Base-by-base conservation (phyloP, 2,888 invertebrate species). In the Liopterus haemorrhoidalis region DNA sequence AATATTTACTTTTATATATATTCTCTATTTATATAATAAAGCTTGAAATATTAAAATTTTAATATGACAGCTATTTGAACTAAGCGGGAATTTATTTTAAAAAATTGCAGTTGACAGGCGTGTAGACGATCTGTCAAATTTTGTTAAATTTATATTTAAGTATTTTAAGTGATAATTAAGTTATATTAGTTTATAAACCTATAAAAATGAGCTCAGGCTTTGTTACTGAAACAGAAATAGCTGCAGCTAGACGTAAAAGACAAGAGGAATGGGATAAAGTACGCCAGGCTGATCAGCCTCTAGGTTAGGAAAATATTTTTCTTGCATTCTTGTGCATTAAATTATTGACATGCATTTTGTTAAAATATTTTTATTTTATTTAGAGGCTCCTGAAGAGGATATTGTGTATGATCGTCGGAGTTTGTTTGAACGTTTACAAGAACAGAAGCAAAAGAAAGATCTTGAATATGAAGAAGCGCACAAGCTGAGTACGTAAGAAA, bases 241-340 rank as follows among this genome's bases (percentile, higher is more conserved):
- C 85, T 28, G 93, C 93, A 60, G 81, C 82, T 24, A 77, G 86
- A 38, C 76, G 81, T 59, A 73, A 77, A 51, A 75, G 94, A 2
- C 96, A 96, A 66, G 91, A 92, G 65, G 94, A 96, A 79, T 96
- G 96, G 96, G 94, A 96, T 58, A 86, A 84, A 71, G 94, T 94
- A 1, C 75, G 97, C 54, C 84, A 85, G 46, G 84, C 89, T 20
- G 89, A 91, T 55, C 86, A 96, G 63, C 95, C 96, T 6, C 54
- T 82, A 71, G 90, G 94, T 94, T 72, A 63, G 59, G 54, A 41
- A 28, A 41, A 28, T 28, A 14, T 35, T 15, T 27, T 20, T 11
- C 4, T n/a, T 8, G 20, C n/a, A 20, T 12, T 43, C 12, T 38
- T 6, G 20, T 14, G 18, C 33, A 40, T 37, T 20, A 30, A 38